A percentile compares a stretch with the other conserved stretches of the same genome.
Conservation (phyloP, 2,797 vertebrate species). For the Galagoides demidoff region DNA sequence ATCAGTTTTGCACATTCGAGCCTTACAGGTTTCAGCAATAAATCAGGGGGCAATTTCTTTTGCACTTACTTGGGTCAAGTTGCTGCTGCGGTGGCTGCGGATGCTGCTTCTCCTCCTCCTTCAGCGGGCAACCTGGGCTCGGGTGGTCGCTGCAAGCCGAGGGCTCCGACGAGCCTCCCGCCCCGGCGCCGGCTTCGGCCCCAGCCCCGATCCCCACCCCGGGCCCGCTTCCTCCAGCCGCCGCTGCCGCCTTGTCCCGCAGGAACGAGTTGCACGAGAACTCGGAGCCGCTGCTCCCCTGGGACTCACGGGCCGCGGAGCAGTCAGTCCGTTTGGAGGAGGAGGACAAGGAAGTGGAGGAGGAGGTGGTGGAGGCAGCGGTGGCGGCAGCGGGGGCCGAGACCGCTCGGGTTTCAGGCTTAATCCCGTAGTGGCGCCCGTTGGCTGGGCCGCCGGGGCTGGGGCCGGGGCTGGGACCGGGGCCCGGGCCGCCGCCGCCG, state of each 20-base stretch:
- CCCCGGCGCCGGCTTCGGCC: conserved; percentile 75
- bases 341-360: conserved; percentile 89
- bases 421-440: conserved; percentile 92
- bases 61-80: conserved; percentile 99
- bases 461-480: conserved; percentile 87
- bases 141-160: conserved; percentile 91
- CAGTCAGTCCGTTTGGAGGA: conserved; percentile 90
- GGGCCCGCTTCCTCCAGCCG: conserved; percentile 80
- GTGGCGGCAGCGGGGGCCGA: conserved; percentile 86
- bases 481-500: conserved; percentile 62
- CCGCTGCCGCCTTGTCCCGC: conserved; percentile 86
- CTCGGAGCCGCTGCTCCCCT: conserved; percentile 89
- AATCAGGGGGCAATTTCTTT: conserved; percentile 95
- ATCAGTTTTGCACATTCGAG: conserved; percentile 98
- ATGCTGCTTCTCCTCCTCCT: conserved; percentile 96
- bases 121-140: conserved; percentile 92
- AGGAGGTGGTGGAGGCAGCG: conserved; percentile 83
- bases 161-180: conserved; percentile 88
- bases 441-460: conserved; percentile 91
- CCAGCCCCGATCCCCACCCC: conserved; percentile 56
- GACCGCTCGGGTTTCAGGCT: conserved; percentile 91
- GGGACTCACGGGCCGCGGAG: conserved; percentile 88
- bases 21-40: conserved; percentile 96
- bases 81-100: conserved; percentile 92
- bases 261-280: conserved; percentile 90